Conservation (phyloP, 2,797 vertebrate genomes). For the Sebastes oblongus region DNA sequence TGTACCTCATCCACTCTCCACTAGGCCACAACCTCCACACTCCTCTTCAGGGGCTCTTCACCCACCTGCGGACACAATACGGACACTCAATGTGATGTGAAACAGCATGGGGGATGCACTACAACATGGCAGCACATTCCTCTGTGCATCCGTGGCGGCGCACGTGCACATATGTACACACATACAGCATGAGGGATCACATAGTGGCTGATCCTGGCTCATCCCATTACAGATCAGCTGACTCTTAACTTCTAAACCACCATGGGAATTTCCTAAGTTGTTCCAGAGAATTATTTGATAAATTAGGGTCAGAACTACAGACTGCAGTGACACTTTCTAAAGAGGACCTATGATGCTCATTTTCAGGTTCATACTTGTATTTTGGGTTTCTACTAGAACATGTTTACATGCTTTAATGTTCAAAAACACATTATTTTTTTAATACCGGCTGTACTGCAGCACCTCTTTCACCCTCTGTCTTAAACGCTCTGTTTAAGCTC, state of each 20-base stretch:
- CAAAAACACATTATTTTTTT: no score
- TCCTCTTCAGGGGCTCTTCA: conserved; percentile 83
- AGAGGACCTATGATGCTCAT: no score
- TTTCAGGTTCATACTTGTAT: no score
- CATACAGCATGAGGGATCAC: conserved; percentile 28
- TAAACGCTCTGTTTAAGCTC: no score
- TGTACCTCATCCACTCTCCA: conserved; percentile 84
- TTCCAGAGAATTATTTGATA: no score
- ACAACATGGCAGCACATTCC: neutral
- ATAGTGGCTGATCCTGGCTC: conserved; percentile 47
- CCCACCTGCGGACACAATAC: conserved; percentile 74
- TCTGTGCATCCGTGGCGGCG: neutral
- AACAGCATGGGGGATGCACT: neutral
- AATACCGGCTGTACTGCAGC: no score
- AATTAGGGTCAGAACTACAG: no score
- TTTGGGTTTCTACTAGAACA: no score
- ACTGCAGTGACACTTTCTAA: no score
- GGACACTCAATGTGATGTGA: conserved; percentile 5
- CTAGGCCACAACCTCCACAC: conserved; percentile 81
- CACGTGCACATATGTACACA: neutral
- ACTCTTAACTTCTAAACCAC: conserved; percentile 18
- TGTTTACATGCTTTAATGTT: no score
- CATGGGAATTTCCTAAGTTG: no score
- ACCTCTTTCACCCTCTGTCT: no score
- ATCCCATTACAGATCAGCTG: conserved; percentile 59